Percentiles rank a stretch among this genome's conserved stretches.
These are phyloP conservation scores for Pantala flavescens DNA, from an alignment of 1,140 invertebrate genomes.

Conservation along the genomic window DNA sequence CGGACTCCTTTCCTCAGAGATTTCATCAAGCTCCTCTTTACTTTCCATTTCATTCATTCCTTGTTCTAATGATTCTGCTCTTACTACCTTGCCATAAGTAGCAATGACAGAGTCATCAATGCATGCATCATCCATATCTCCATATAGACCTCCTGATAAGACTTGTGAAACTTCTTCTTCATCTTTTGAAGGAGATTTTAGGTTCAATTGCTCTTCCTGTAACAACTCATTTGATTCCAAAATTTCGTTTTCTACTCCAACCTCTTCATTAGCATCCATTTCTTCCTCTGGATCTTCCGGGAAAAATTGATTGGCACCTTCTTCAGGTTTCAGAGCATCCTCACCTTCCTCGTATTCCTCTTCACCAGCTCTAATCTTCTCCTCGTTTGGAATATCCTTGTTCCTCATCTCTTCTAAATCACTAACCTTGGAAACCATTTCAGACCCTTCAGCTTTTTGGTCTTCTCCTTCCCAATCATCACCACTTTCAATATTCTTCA, in stretches of 20 bases:
- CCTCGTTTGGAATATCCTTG: background rate
- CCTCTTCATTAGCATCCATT: slow-evolving; percentile 17
- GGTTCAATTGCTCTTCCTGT: background rate
- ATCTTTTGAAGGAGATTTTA: background rate
- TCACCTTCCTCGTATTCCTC: slow-evolving; percentile 21
- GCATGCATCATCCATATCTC: slow-evolving; percentile 29
- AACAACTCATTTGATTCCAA: background rate
- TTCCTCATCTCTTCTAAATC: background rate
- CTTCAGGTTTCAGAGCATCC: slow-evolving; percentile 1
- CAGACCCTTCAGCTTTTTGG: background rate
- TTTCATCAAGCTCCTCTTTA: slow-evolving; percentile 14
- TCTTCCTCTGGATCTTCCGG: slow-evolving; percentile 15
- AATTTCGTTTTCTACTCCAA: slow-evolving; percentile 18
- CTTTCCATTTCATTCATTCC: slow-evolving; percentile 21
- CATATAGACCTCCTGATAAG: slow-evolving; percentile 27
- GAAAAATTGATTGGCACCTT: too few relatives aligned
- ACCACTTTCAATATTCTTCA: background rate
- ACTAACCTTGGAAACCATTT: background rate
- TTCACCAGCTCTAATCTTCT: slow-evolving; percentile 13
- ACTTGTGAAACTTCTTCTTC: background rate
- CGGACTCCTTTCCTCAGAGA: slow-evolving; percentile 26
- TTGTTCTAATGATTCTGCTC: slow-evolving; percentile 21
- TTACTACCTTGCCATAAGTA: slow-evolving; percentile 28
- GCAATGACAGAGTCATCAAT: slow-evolving; percentile 29
- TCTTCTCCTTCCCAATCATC: background rate